These are phyloP conservation scores for Trachymyrmex septentrionalis DNA, from an alignment of 1,140 invertebrate species.

Conservation along the genomic window DNA sequence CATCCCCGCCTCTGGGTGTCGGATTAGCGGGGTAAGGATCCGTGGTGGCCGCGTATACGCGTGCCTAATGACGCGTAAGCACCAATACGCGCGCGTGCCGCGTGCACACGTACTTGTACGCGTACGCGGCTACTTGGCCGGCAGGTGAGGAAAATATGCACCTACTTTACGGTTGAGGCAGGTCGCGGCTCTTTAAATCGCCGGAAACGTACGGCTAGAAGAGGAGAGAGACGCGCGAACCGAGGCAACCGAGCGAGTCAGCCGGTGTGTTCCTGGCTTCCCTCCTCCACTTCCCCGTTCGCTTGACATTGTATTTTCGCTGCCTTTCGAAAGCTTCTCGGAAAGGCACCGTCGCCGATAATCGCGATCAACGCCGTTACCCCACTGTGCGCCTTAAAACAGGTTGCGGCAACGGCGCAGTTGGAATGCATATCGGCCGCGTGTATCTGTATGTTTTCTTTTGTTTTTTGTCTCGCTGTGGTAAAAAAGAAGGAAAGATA, in stretches of 20 bases:
- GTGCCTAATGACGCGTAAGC: conserved; percentile 16
- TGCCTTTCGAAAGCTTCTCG: conserved; percentile 53
- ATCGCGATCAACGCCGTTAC: conserved; percentile 52
- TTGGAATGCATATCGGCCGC: conserved; percentile 31
- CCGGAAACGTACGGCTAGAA: conserved; percentile 66
- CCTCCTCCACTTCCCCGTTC: neutral
- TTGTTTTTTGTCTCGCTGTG: conserved; percentile 7
- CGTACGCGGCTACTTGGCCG: conserved; percentile 2
- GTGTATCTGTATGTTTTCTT: neutral
- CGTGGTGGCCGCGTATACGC: neutral
- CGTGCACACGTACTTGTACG: neutral
- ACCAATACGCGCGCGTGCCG: neutral
- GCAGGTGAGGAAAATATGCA: conserved; percentile 67
- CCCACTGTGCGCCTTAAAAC: conserved; percentile 36
- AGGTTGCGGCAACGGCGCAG: conserved; percentile 49
- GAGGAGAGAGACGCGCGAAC: neutral
- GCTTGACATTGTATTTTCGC: conserved; percentile 61
- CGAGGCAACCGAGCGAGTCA: neutral
- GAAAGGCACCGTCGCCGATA: conserved; percentile 35
- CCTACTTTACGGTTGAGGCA: conserved; percentile 65
- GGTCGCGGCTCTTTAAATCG: conserved; percentile 65
- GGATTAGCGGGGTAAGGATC: conserved; percentile 3
- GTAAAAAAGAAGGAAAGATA: neutral
- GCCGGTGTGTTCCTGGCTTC: neutral
- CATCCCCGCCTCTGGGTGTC: neutral